Base-by-base conservation (phyloP, 2,888 invertebrate species). In the Xanthorhoe designata region DNA sequence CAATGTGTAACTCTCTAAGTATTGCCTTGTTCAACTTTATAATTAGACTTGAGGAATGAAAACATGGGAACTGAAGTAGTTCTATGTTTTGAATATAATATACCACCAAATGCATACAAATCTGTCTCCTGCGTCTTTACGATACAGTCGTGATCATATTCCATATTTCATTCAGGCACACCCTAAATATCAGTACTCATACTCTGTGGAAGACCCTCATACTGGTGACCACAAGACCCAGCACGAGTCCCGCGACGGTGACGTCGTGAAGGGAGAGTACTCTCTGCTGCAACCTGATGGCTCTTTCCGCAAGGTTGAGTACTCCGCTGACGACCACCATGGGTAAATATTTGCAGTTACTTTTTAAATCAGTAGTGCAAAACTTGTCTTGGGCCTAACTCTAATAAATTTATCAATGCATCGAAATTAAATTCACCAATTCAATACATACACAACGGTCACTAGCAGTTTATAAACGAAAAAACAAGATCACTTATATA, bases 241-340 rank as follows among this genome's bases (percentile, higher is more conserved):
- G 82, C 90, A 94, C 62, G 95, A 95, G 81, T 87, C 87, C 76
- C 92, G 94, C 52, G 94, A 95, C 80, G 96, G 96, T 24, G 94
- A 95, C 74, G 94, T 94, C 53, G 95, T 96, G 60, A 94, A 95
- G 82, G 96, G 96, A 66, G 94, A 95, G 75, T 96, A 96, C 87
- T 94, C 94, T 35, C 88, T 95, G 61, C 91, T 94, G 72, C 95
- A 95, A 80, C 94, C 95, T 19, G 95, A 94, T 77, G 95, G 95
- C 71, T 94, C 95, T 68, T 89, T 94, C 85, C 93, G 95, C 79
- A 95, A 94, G 75, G 95, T 95, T 29, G 91, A 94, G 71, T 95
- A 95, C 87, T 89, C 92, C 74, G 95, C 95, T 73, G 95, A 95
- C 72, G 94, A 94, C 80, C 94, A 94, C 80, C 79, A 92, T 67